Evolutionary conservation across 2,113 vertebrate species (phyloP), one percentile per base, ranked within the genome.

Genomic region (Pyxicephalus adspersus): DNA sequence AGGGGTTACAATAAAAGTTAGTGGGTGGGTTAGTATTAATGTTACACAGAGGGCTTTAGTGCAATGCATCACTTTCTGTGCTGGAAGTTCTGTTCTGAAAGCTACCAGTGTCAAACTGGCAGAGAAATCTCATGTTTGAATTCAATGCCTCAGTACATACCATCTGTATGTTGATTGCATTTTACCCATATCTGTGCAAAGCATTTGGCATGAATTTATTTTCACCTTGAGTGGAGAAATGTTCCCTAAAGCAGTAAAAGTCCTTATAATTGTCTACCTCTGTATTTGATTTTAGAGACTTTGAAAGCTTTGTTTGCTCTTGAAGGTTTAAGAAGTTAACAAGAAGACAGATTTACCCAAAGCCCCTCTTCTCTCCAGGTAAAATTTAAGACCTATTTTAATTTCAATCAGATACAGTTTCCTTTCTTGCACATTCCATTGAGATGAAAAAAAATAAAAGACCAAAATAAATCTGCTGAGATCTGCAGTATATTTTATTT

Each of bases 391-490:
- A 28, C 4, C 34, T 73, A 73, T 58, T 55, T 22, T 25, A 13
- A 58, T 29, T 73, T 73, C 54, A 74, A 58, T 18, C 31, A 74
- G 15, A 60, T n/a, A 22, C n/a, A 16, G 11, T 72, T 51, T 57
- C 22, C 4, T 51, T 73, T 57, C 18, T 57, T 20, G 26, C 26
- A 22, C 25, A 29, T 26, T 73, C 52, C 19, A n/a, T 22, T 4
- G 28, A 73, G 50, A 57, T 29, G 28, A 26, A 71, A 71, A n/a
- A n/a, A 54, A 9, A 52, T 23, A 9, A 4, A 54, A 19, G 16
- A 23, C 28, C 7, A 54, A 25, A 52, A 22, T 5, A 38, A 74
- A 74, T 38, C 54, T 74, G 31, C 23, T 60, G 26, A 34, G 71
- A 74, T 23, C 55, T 34, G 28, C 15, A 29, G 70, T 22, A 70